Evolutionary conservation across 2,797 vertebrate species (phyloP).

Genomic region (Sebastiscus tertius): DNA sequence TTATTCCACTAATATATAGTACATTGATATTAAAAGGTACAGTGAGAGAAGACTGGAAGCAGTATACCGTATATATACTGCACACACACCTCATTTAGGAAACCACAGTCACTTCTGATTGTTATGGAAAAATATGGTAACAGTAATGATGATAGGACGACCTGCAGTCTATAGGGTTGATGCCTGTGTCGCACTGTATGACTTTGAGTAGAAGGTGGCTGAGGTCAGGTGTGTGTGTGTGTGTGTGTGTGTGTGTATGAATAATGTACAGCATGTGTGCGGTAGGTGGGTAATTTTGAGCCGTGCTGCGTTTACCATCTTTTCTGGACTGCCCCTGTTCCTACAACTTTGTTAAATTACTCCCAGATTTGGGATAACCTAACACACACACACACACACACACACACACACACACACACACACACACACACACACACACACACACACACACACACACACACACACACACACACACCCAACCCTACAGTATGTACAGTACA

Average conservation of each 20-base stretch:
- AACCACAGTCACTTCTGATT: conserved; percentile 26
- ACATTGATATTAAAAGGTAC: conserved; percentile 15
- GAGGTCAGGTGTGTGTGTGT: neutral
- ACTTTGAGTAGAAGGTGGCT: neutral
- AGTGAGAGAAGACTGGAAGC: conserved; percentile 3
- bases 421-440: conserved; percentile 23
- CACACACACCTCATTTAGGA: conserved; percentile 40
- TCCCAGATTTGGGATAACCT: conserved; percentile 70
- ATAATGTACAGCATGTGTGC: neutral
- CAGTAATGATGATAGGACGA: conserved; percentile 19
- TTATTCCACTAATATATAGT: neutral
- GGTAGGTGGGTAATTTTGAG: conserved; percentile 32
- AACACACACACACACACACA: conserved; percentile 29
- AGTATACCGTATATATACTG: neutral
- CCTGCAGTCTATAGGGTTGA: conserved; percentile 1
- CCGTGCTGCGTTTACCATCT: conserved; percentile 61
- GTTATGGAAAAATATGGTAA: conserved; percentile 22
- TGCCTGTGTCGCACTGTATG: neutral
- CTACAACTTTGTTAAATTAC: conserved; percentile 66
- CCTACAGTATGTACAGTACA: neutral
- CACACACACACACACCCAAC: conserved; percentile 13
- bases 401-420: conserved; percentile 22
- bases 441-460: conserved; percentile 30
- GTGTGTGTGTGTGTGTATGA: neutral
- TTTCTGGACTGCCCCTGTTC: conserved; percentile 36